Evolutionary conservation across 30 jellyfish, hydroid and myxozoan genomes (phyloP).

Genomic region (Turritopsis rubra): DNA sequence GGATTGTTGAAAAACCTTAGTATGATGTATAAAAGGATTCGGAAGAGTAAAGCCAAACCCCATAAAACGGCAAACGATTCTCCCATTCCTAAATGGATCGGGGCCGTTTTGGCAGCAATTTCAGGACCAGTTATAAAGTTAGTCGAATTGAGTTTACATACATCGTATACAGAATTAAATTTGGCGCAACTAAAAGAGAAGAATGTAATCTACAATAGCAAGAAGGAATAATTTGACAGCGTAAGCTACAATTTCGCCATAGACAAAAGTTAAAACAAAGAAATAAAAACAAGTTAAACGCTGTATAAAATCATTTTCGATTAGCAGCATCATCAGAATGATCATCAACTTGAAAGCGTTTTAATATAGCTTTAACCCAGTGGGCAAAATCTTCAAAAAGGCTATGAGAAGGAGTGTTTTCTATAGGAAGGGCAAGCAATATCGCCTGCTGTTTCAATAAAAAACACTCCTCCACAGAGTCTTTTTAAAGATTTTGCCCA

Average conservation of each 20-base stretch:
- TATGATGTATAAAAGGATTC: slow-evolving; percentile 27
- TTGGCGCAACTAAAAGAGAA: slow-evolving; percentile 12
- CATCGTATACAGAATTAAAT: slow-evolving; percentile 5
- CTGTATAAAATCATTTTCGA: too few relatives aligned
- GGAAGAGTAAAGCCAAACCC: not conserved
- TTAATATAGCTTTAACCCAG: too few relatives aligned
- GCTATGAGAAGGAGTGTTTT: too few relatives aligned
- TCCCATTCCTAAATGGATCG: slow-evolving; percentile 13
- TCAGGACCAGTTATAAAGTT: slow-evolving; percentile 39
- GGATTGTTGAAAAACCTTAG: slow-evolving; percentile 44
- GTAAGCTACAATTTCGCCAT: not conserved
- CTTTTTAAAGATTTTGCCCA: too few relatives aligned
- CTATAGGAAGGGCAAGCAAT: too few relatives aligned
- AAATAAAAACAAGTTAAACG: too few relatives aligned
- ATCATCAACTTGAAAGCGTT: too few relatives aligned
- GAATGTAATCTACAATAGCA: not conserved
- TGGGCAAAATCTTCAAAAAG: too few relatives aligned
- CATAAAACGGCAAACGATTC: slow-evolving; percentile 19
- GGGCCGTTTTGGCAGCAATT: slow-evolving; percentile 1
- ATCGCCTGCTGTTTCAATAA: too few relatives aligned
- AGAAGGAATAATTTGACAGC: not conserved
- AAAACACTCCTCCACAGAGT: too few relatives aligned
- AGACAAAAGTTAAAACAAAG: not conserved
- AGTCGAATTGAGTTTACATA: slow-evolving; percentile 9
- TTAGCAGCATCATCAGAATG: too few relatives aligned